Evolutionary conservation across 2,797 vertebrate species (phyloP), one percentile per base, ranked within the genome.

Genomic region (Momotus momota): DNA sequence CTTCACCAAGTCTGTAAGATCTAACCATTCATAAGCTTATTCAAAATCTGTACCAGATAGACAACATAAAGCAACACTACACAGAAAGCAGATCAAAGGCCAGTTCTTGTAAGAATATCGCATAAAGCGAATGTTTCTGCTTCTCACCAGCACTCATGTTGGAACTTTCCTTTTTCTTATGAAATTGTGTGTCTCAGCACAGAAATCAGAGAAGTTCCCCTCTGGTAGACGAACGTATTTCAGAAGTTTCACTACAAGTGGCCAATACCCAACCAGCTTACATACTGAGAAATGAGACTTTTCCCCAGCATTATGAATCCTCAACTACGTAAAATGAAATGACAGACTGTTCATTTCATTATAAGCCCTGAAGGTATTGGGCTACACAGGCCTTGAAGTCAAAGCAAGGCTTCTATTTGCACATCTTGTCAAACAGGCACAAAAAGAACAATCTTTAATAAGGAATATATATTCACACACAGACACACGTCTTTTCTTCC

Each of bases 221-320:
- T 91, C 38, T 38, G 78, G 52, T 25, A 74, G 31, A 46, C 6
- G 20, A 84, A 85, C 4, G 11, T 7, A 31, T 82, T 85, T 87
- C 65, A 78, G 81, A 90, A 92, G 78, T 43, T 84, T 58, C 88
- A 69, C 93, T 93, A 92, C 88, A 92, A 81, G 93, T 26, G 66
- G 66, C 66, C 91, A 94, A 81, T 86, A 88, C 84, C 83, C 91
- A 80, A 74, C 10, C 6, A 5, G 52, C 55, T 90, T 27, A 35
- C 1, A 9, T 27, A 51, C 52, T 14, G 81, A 77, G 91, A 80
- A 90, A n/a, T 51, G 66, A 77, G 62, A 41, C 55, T 83, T 86
- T 11, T 86, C 62, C 83, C 49, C 33, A 62, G 74, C 52, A 40
- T 54, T 66, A 35, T 7, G 58, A 88, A 86, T 46, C 80, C 48